Base-by-base conservation (phyloP, 2,888 invertebrate genomes). In the Cotesia congregata region DNA sequence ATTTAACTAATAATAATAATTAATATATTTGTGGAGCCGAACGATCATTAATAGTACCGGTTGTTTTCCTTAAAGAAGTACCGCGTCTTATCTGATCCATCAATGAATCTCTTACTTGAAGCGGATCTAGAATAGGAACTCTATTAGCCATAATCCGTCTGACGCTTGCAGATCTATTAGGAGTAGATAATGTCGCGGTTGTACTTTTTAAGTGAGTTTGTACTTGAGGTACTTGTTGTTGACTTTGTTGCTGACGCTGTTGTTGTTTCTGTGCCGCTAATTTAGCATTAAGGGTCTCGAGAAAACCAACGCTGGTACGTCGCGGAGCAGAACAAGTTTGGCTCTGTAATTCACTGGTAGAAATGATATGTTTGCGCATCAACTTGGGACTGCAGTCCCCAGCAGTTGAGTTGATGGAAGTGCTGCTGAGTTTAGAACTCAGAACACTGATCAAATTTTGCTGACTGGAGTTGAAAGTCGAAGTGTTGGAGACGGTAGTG, bases 81-180 rank as follows among this genome's bases (percentile, higher is more conserved):
- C 97, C 97, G 80, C 95, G 93, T 85, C 96, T 95, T 79, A 97
- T 97, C 88, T 97, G 97, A 91, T 97, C 97, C 96, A 97, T 96
- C n/a, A 97, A 91, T 0, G 97, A 97, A 82, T 96, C 96, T 70
- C 89, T 84, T n/a, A 89, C 86, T 75, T 88, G 88, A 2, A 85
- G 73, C 6, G 88, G 89, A 81, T 89, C 89, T 67, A 88, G 84
- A 39, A 89, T 86, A 2, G 89, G 89, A n/a, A 88, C 86, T 15
- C 89, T 86, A 80, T 86, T 89, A 39, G 88, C 88, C 89, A 89
- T 89, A 12, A 88, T 87, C 59, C 88, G 87, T 59, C 89, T 85
- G 0, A 89, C 85, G 69, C 87, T 88, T 1, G 88, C 89, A 2
- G 89, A 89, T 78, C 86, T 86, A 73, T 83, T 87, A 41, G 85